Conservation (phyloP, 2,113 vertebrate genomes). For the Sciurus niger region DNA sequence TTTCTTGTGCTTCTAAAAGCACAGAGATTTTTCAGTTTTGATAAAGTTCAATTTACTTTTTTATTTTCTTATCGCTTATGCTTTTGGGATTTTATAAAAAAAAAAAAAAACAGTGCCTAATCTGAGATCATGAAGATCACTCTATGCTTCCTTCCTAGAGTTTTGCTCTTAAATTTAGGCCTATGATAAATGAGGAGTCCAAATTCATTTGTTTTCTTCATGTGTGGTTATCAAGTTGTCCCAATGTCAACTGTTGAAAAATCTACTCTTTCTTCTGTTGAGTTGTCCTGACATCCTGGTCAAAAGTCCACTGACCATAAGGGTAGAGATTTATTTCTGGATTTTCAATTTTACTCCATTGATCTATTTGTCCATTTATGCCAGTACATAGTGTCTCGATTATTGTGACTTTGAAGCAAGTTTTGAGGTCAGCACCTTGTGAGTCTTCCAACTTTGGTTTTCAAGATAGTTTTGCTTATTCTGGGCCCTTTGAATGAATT, state of each 20-base stretch:
- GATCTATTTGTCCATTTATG: not conserved
- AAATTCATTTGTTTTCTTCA: too few relatives aligned
- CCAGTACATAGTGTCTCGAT: not conserved
- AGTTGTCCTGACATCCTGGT: not conserved
- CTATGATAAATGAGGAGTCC: too few relatives aligned
- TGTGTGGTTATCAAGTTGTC: not conserved
- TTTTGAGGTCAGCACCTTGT: not conserved
- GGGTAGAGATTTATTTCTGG: not conserved
- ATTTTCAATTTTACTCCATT: not conserved
- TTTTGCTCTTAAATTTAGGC: not conserved
- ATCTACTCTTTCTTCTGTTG: not conserved
- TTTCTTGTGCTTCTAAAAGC: not conserved
- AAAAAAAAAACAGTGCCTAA: not conserved
- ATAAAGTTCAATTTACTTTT: not conserved
- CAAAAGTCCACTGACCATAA: not conserved
- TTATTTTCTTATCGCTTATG: not conserved
- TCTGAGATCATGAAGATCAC: not conserved
- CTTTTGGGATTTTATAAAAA: not conserved
- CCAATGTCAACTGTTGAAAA: not conserved
- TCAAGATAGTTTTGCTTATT: constrained; percentile 8
- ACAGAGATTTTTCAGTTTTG: not conserved
- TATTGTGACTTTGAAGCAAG: not conserved
- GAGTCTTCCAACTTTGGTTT: not conserved
- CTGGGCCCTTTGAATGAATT: not conserved
- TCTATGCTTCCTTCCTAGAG: not conserved